Conservation (phyloP, 2,797 vertebrate species). For the Babyrousa celebensis region DNA sequence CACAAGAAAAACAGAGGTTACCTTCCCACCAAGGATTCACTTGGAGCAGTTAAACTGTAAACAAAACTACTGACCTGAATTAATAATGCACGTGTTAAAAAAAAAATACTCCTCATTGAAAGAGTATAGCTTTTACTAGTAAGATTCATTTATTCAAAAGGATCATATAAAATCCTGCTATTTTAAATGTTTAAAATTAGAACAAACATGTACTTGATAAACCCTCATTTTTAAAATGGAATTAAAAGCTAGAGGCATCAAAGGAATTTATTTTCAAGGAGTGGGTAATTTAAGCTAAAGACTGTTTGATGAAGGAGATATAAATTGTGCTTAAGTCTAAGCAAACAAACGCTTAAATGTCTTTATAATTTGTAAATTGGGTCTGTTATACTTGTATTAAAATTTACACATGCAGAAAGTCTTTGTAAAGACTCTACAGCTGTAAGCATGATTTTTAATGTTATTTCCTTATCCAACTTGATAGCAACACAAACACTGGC, state of each 20-base stretch:
- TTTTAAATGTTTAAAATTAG: slow-evolving; percentile 1
- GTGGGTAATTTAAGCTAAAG: neutral
- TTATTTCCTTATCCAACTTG: neutral
- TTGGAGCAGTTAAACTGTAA: slow-evolving; percentile 13
- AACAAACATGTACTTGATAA: slow-evolving; percentile 35
- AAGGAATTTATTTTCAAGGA: neutral
- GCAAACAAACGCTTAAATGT: neutral
- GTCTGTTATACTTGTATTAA: neutral
- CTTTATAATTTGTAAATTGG: slow-evolving; percentile 15
- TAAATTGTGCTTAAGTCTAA: neutral
- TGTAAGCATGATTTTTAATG: neutral
- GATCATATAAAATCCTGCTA: neutral
- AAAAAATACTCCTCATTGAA: neutral
- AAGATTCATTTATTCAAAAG: neutral
- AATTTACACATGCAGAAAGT: neutral
- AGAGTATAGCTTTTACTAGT: neutral
- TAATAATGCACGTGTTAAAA: neutral
- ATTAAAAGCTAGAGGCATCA: neutral
- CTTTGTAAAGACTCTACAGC: neutral
- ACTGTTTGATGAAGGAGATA: neutral
- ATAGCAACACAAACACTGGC: neutral
- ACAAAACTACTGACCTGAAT: slow-evolving; percentile 38
- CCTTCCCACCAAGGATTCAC: slow-evolving; percentile 24
- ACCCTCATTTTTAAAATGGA: neutral
- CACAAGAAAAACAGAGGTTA: neutral